phyloP scores from a whole-genome alignment of 2,888 invertebrate genomes.

The Eupithecia inturbata region DNA sequence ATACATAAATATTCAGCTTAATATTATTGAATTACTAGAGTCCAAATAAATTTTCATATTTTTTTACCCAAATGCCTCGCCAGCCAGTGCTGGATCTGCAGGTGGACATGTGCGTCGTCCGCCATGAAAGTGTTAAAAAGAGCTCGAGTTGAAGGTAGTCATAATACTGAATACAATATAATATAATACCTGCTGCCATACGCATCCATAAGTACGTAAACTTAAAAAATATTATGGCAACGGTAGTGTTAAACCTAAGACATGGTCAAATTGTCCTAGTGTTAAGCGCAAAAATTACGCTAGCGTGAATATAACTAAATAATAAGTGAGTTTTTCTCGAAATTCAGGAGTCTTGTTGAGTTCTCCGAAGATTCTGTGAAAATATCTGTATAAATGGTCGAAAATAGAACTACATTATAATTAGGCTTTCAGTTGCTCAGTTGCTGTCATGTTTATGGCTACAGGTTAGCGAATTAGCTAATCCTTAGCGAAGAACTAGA shows the following conservation, averaged over 20 bases:
- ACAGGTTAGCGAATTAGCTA: too few species aligned
- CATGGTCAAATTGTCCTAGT: too few species aligned
- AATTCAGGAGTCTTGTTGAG: background rate
- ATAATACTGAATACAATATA: slow-evolving; percentile 45
- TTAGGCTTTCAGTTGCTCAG: too few species aligned
- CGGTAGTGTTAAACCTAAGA: slow-evolving; percentile 1
- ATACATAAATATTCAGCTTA: background rate
- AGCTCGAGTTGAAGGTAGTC: slow-evolving; percentile 14
- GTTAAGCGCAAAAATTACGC: background rate
- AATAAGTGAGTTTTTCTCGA: background rate
- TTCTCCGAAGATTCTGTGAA: background rate
- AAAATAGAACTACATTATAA: background rate
- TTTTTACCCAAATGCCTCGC: background rate
- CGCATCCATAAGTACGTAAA: slow-evolving; percentile 35
- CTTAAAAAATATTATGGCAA: slow-evolving; percentile 34
- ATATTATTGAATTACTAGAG: background rate
- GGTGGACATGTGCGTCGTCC: too few species aligned
- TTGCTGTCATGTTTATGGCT: background rate
- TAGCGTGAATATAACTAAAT: background rate
- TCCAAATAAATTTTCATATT: background rate
- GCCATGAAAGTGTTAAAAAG: slow-evolving; percentile 12
- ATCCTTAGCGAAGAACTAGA: too few species aligned
- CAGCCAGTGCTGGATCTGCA: too few species aligned
- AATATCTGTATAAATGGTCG: background rate
- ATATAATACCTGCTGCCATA: slow-evolving; percentile 23